These are phyloP conservation scores for Helogale parvula DNA, from an alignment of 2,113 vertebrate genomes.

Conservation along the genomic window DNA sequence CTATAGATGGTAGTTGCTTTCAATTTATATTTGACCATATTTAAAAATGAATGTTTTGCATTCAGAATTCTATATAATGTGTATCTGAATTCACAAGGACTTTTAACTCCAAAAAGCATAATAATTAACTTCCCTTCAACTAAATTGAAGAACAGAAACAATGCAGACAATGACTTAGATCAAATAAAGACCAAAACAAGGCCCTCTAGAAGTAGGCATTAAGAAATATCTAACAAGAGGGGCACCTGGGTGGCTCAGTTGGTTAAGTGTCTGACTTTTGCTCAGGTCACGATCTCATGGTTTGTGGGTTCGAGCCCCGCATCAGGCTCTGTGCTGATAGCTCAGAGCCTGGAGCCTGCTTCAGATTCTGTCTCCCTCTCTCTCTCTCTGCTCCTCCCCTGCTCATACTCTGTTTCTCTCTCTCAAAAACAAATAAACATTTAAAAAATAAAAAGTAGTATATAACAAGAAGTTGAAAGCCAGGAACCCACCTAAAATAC, in stretches of 20 bases:
- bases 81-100: conserved; percentile 58
- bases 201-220: background rate
- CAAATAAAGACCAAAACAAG: conserved; percentile 28
- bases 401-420: too few species aligned
- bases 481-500: background rate
- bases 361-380: too few species aligned
- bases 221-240: conserved; percentile 42
- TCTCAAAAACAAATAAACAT: too few species aligned
- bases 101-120: background rate
- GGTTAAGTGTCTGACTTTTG: too few species aligned
- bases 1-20: conserved; percentile 54
- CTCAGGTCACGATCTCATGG: too few species aligned
- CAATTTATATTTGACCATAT: conserved; percentile 50
- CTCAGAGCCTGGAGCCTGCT: too few species aligned
- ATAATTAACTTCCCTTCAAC: conserved; percentile 45
- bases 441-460: background rate
- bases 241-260: too few species aligned
- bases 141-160: conserved; percentile 8
- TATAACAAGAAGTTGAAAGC: conserved; percentile 31
- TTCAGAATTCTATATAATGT: conserved; percentile 39
- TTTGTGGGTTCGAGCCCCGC: too few species aligned
- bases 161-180: background rate
- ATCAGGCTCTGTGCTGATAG: too few species aligned
- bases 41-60: conserved; percentile 21
- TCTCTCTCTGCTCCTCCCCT: too few species aligned